phyloP scores from a whole-genome alignment of 37 sponge, comb jelly and placozoan species.

The Crambe crambe region DNA sequence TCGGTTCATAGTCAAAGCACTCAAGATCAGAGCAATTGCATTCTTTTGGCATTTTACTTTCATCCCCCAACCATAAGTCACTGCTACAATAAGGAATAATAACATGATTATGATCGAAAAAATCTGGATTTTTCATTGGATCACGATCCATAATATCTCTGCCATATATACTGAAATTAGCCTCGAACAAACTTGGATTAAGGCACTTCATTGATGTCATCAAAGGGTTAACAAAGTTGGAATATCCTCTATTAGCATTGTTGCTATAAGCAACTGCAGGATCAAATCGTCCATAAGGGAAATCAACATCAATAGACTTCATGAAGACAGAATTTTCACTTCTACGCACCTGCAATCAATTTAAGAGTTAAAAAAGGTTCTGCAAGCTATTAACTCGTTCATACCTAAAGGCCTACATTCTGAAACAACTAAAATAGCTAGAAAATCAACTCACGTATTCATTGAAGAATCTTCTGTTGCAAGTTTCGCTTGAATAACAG shows the following conservation, averaged over 20 bases:
- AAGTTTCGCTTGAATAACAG: conserved; percentile 62
- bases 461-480: conserved; percentile 54
- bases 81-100: conserved; percentile 84
- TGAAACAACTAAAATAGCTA: too few species aligned
- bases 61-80: conserved; percentile 61
- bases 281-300: neutral
- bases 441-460: neutral
- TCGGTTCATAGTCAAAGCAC: conserved; percentile 25
- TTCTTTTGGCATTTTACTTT: neutral
- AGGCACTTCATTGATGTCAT: conserved; percentile 52
- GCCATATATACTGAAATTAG: conserved; percentile 22
- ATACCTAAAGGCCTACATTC: too few species aligned
- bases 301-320: too few species aligned
- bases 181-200: neutral
- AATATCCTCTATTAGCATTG: neutral
- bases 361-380: too few species aligned
- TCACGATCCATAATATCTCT: conserved; percentile 48
- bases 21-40: neutral
- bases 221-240: conserved; percentile 23
- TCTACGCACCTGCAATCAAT: too few species aligned
- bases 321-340: too few species aligned
- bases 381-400: too few species aligned
- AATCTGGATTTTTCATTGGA: conserved; percentile 18
- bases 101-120: conserved; percentile 63
- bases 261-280: neutral